Percentiles rank a stretch among this genome's conserved stretches.
phyloP scores from a whole-genome alignment of 1,140 invertebrate genomes.

The Lethocerus indicus region DNA sequence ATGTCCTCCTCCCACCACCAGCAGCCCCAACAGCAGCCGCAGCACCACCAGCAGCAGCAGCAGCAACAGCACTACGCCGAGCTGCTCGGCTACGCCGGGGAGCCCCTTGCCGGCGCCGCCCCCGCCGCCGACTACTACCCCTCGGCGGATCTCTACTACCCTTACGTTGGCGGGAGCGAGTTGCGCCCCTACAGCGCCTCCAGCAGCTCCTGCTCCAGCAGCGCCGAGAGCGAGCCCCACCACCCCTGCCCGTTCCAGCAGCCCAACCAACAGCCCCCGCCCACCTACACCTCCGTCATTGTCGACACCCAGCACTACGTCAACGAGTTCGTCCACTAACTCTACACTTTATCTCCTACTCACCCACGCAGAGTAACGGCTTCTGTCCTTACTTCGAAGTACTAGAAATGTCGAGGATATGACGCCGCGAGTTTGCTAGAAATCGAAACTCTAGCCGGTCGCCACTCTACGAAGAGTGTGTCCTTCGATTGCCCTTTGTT shows the following conservation, averaged over 20 bases:
- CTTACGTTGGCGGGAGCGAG: background rate
- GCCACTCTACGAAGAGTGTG: no score
- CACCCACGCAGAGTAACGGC: no score
- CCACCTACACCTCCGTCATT: background rate
- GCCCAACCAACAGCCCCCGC: background rate
- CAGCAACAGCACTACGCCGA: constrained; percentile 1
- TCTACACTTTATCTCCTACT: no score
- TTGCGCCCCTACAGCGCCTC: background rate
- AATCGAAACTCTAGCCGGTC: no score
- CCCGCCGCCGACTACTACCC: background rate
- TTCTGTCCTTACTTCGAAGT: no score
- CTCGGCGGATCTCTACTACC: constrained; percentile 2
- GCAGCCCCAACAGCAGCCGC: background rate
- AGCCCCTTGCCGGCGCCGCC: no score
- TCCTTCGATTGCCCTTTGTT: no score
- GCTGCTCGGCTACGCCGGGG: no score
- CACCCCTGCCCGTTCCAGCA: background rate
- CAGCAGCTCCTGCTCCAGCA: background rate
- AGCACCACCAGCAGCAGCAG: background rate
- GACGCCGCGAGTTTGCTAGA: no score
- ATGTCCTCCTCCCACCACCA: no score
- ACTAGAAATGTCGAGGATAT: no score
- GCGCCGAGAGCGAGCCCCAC: background rate
- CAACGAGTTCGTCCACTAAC: constrained; percentile 4
- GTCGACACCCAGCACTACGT: background rate